Conservation (phyloP, 35 echinoderm and acorn worm species). For the Holothuria glaberrima region DNA sequence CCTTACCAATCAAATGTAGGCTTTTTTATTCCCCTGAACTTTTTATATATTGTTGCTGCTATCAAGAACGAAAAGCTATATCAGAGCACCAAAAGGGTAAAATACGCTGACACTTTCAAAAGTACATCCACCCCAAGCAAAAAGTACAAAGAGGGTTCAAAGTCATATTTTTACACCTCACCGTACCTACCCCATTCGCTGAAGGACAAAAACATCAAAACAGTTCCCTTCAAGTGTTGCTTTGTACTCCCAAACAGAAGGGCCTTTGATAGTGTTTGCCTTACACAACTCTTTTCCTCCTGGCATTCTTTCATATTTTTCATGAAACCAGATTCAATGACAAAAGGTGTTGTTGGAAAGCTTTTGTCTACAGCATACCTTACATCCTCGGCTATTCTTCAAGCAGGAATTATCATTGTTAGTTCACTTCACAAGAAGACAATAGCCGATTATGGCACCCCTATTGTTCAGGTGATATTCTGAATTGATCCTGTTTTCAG, state of each 20-base stretch:
- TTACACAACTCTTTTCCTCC: slow-evolving; percentile 7
- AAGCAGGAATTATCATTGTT: not conserved
- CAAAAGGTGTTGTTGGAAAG: slow-evolving; percentile 22
- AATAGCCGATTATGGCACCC: slow-evolving; percentile 25
- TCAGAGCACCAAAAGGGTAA: too few species aligned
- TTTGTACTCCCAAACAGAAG: not conserved
- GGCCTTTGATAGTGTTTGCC: not conserved
- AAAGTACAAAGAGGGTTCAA: slow-evolving; percentile 28
- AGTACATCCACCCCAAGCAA: slow-evolving; percentile 17
- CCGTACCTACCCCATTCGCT: slow-evolving; percentile 3
- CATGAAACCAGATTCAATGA: not conserved
- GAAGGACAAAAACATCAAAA: slow-evolving; percentile 27
- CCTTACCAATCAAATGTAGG: too few species aligned
- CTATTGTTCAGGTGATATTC: not conserved
- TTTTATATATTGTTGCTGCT: too few species aligned
- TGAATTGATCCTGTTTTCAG: not conserved
- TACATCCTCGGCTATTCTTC: slow-evolving; percentile 1
- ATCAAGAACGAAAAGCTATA: too few species aligned
- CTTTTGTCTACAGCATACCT: slow-evolving; percentile 4
- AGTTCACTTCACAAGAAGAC: slow-evolving; percentile 1
- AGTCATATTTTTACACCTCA: slow-evolving; percentile 6
- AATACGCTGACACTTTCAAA: not conserved
- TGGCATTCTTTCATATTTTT: slow-evolving; percentile 15
- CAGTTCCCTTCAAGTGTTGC: slow-evolving; percentile 3
- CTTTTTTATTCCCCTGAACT: too few species aligned